Conservation (phyloP, 2,797 vertebrate genomes). For the Gobionotothen gibberifrons region DNA sequence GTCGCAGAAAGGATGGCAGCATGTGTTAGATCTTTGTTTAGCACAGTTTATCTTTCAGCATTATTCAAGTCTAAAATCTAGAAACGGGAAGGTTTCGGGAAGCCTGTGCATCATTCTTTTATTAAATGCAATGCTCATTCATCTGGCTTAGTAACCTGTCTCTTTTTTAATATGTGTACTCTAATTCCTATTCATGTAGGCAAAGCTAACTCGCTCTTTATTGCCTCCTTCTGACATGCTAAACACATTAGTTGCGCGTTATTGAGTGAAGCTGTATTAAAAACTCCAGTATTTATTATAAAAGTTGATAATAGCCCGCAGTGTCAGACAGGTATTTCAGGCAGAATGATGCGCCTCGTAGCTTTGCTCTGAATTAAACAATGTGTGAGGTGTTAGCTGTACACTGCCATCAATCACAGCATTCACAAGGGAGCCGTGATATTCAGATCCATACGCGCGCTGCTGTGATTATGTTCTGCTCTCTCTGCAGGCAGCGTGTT, state of each 20-base stretch:
- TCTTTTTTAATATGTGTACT: constrained; percentile 15
- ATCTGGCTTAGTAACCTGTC: background rate
- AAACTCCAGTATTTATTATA: constrained; percentile 40
- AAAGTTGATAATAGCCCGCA: constrained; percentile 29
- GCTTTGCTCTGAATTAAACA: constrained; percentile 45
- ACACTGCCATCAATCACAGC: constrained; percentile 61
- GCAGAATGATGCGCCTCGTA: constrained; percentile 14
- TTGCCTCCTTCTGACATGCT: constrained; percentile 32
- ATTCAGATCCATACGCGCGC: constrained; percentile 17
- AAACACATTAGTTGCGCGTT: constrained; percentile 36
- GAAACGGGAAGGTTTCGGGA: background rate
- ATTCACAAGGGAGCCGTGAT: constrained; percentile 37
- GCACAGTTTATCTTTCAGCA: too few species aligned
- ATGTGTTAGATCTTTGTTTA: too few species aligned
- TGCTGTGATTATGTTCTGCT: constrained; percentile 47
- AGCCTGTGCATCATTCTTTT: background rate
- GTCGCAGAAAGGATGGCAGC: too few species aligned
- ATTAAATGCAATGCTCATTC: constrained; percentile 4
- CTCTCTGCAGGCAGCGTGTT: constrained; percentile 35
- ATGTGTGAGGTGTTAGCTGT: constrained; percentile 47
- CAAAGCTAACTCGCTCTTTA: constrained; percentile 25
- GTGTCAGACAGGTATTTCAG: constrained; percentile 21
- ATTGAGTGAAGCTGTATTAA: constrained; percentile 35
- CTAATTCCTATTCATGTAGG: constrained; percentile 21
- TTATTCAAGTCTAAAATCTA: too few species aligned